A percentile compares a stretch with the other conserved stretches of the same genome.
Evolutionary conservation across 2,888 invertebrate genomes (phyloP).

Genomic region (Conchocele bisecta): DNA sequence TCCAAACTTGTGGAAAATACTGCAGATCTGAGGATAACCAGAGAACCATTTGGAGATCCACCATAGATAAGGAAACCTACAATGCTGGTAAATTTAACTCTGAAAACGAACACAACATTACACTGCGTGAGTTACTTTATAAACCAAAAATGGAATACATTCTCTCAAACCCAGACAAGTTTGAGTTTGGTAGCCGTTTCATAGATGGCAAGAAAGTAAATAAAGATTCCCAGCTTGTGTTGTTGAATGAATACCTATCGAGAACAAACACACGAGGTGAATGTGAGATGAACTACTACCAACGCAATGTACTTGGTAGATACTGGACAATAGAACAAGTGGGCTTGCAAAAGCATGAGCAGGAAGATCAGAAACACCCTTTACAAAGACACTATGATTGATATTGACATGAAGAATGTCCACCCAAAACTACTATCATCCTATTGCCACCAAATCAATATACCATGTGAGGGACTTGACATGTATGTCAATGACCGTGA

Average conservation of each 20-base stretch:
- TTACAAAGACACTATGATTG: no score
- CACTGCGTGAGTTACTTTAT: neutral
- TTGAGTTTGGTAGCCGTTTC: neutral
- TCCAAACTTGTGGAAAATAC: neutral
- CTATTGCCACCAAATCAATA: no score
- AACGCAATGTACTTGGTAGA: neutral
- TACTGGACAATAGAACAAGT: constrained; percentile 2
- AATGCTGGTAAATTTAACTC: neutral
- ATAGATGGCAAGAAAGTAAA: neutral
- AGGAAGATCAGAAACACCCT: constrained; percentile 5
- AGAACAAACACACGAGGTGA: neutral
- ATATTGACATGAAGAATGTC: no score
- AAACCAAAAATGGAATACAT: constrained; percentile 6
- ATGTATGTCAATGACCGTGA: no score
- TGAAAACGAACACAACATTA: neutral
- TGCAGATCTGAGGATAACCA: neutral
- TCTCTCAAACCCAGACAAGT: neutral
- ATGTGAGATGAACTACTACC: neutral
- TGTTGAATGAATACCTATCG: neutral
- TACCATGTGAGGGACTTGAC: no score
- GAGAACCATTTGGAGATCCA: neutral
- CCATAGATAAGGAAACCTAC: neutral
- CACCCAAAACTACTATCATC: no score
- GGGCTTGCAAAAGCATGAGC: neutral
- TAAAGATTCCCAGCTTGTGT: neutral